phyloP scores from a whole-genome alignment of 2,797 vertebrate genomes.

The Astyanax mexicanus region DNA sequence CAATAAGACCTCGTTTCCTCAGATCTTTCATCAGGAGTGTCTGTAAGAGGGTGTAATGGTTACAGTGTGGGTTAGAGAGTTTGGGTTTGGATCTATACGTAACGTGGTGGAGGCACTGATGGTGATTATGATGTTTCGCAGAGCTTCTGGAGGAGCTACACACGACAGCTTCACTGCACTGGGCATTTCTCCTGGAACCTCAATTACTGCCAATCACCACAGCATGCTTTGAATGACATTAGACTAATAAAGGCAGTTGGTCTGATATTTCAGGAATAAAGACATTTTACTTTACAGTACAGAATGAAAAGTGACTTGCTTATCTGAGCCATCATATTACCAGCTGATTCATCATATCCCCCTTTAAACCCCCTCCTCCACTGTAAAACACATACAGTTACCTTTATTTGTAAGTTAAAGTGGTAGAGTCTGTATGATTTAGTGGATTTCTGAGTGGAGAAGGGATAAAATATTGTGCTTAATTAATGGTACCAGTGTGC shows the following conservation, averaged over 20 bases:
- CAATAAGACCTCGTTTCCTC: slow-evolving; percentile 60
- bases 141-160: slow-evolving; percentile 59
- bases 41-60: slow-evolving; percentile 44
- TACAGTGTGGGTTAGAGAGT: slow-evolving; percentile 62
- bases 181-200: slow-evolving; percentile 39
- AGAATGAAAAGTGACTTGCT: not conserved
- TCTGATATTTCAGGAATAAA: slow-evolving; percentile 10
- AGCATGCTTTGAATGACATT: slow-evolving; percentile 15
- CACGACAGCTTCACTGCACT: slow-evolving; percentile 39
- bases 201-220: slow-evolving; percentile 14
- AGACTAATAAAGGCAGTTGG: not conserved
- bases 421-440: no score
- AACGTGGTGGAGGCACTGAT: slow-evolving; percentile 65
- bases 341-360: not conserved
- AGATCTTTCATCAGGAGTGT: slow-evolving; percentile 64
- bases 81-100: slow-evolving; percentile 62
- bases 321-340: not conserved
- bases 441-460: no score
- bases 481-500: no score
- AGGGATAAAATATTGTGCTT: no score
- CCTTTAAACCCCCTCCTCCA: not conserved
- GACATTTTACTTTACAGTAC: not conserved
- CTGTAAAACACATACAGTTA: not conserved
- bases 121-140: slow-evolving; percentile 60
- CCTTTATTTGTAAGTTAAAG: no score